Conservation (phyloP, 2,797 vertebrate genomes). For the Somateria mollissima region DNA sequence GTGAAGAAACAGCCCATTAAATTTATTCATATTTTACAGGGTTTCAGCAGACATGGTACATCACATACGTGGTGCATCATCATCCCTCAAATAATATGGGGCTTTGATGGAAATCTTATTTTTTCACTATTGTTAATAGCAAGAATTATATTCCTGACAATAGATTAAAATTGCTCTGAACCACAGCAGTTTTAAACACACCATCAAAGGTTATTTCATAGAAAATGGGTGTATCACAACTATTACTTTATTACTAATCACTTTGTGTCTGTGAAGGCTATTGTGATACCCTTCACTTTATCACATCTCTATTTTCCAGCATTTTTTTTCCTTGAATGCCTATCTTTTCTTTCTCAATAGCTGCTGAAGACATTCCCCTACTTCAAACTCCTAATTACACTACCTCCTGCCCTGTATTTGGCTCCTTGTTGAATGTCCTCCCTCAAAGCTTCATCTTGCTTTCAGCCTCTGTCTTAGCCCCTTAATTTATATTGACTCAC, state of each 20-base stretch:
- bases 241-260: neutral
- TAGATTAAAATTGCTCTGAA: neutral
- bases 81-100: neutral
- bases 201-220: neutral
- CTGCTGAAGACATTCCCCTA: neutral
- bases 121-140: neutral
- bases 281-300: neutral
- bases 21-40: neutral
- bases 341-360: neutral
- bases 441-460: neutral
- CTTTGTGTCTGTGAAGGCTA: neutral
- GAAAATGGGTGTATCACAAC: neutral
- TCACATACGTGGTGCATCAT: neutral
- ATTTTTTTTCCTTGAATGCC: neutral
- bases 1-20: neutral
- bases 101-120: neutral
- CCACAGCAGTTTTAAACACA: neutral
- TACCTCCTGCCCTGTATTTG: neutral
- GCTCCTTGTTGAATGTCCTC: neutral
- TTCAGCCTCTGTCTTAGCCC: neutral
- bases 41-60: neutral
- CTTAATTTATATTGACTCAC: slow-evolving; percentile 17
- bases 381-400: neutral
- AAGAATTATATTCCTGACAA: neutral
- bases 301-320: neutral